These are phyloP conservation scores for Ciconia maguari DNA, from an alignment of 2,113 vertebrate species.

Conservation along the genomic window DNA sequence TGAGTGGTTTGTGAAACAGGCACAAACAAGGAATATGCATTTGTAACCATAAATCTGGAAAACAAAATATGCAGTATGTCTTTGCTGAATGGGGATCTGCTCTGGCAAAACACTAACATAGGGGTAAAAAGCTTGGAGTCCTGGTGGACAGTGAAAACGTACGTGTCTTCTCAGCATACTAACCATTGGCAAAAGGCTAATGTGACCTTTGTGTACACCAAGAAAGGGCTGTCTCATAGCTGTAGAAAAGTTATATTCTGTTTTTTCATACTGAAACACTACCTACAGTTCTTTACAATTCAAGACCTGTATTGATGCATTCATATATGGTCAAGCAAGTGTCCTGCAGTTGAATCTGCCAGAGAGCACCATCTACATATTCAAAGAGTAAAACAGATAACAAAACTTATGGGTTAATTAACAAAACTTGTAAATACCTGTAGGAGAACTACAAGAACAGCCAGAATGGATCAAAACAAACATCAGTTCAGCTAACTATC, in stretches of 20 bases:
- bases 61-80: background rate
- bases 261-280: background rate
- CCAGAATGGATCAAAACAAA: background rate
- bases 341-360: background rate
- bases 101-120: background rate
- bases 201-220: background rate
- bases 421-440: background rate
- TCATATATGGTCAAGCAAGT: background rate
- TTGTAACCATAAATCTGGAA: background rate
- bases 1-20: background rate
- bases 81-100: background rate
- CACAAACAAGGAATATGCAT: background rate
- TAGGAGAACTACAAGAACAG: background rate
- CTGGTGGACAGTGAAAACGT: background rate
- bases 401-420: background rate
- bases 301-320: background rate
- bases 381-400: background rate
- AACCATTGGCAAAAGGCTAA: background rate
- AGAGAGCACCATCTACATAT: background rate
- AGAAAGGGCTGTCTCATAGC: background rate
- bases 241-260: background rate
- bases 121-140: background rate
- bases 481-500: background rate
- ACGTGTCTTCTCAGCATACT: background rate
- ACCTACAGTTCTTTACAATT: background rate